These are phyloP conservation scores for Phymanthus crucifer DNA, from an alignment of 92 coral and sea anemone species.

Conservation along the genomic window DNA sequence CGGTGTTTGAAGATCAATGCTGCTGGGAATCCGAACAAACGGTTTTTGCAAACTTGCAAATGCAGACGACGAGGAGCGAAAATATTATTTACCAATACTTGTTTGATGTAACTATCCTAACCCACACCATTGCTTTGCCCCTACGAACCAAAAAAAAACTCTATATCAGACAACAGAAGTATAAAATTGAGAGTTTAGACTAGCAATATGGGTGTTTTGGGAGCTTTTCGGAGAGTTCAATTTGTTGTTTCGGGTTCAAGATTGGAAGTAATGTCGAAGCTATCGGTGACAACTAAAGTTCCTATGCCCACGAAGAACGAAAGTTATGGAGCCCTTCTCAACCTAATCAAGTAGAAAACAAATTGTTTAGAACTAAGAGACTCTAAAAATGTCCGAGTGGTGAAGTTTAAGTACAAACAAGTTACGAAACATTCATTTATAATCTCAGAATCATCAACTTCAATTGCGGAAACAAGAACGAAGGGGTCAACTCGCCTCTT, in stretches of 20 bases:
- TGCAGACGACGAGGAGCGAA: not conserved
- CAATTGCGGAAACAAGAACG: conserved; percentile 37
- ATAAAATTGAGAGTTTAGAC: not conserved
- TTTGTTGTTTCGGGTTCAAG: not conserved
- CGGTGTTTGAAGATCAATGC: conserved; percentile 19
- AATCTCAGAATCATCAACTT: conserved; percentile 10
- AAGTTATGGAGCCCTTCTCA: not conserved
- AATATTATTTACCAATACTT: not conserved
- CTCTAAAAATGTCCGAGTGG: conserved; percentile 8
- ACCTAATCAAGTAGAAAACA: not conserved
- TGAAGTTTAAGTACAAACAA: conserved; percentile 6
- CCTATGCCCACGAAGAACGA: not conserved
- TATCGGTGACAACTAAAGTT: not conserved
- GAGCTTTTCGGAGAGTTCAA: not conserved
- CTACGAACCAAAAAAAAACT: conserved; percentile 13
- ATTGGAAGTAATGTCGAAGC: conserved; percentile 7
- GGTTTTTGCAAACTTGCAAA: conserved; percentile 10
- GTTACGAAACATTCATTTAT: not conserved
- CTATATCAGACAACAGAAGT: conserved; percentile 12
- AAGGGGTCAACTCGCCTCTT: conserved; percentile 9
- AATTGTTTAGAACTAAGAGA: not conserved
- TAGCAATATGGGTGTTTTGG: not conserved
- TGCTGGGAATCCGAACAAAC: not conserved
- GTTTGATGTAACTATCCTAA: conserved; percentile 18
- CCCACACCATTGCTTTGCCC: not conserved